Percentiles rank a stretch among this genome's conserved stretches.
phyloP scores from a whole-genome alignment of 2,113 vertebrate genomes.

The Odontophorus gujanensis region DNA sequence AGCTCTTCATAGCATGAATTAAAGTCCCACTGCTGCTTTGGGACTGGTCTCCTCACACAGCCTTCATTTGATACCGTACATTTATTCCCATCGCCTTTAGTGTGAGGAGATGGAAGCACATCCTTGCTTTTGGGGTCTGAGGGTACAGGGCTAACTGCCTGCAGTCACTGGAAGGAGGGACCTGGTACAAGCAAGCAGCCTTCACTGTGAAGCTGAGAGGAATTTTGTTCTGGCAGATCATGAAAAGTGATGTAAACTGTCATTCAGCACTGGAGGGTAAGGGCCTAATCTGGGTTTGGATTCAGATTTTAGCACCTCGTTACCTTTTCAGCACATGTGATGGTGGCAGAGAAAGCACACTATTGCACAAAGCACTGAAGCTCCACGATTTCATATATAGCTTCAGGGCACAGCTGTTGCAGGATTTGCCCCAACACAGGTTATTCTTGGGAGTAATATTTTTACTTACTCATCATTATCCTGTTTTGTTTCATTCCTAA shows the following conservation, averaged over 20 bases:
- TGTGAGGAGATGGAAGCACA: neutral
- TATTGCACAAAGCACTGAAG: neutral
- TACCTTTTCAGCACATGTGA: neutral
- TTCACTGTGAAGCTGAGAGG: neutral
- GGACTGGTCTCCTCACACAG: neutral
- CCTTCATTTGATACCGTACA: neutral
- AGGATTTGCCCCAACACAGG: neutral
- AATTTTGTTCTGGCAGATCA: neutral
- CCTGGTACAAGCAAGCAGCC: neutral
- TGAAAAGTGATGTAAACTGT: neutral
- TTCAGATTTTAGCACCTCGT: neutral
- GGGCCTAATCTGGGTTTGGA: neutral
- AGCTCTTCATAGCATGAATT: neutral
- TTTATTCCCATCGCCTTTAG: neutral
- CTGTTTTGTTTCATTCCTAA: slow-evolving; percentile 21
- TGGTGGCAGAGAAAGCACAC: neutral
- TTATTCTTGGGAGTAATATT: neutral
- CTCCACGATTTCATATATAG: neutral
- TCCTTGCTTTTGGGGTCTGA: neutral
- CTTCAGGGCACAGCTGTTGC: neutral
- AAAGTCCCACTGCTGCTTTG: neutral
- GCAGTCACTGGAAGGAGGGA: neutral
- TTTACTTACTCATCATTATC: slow-evolving; percentile 13
- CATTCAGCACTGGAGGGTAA: neutral
- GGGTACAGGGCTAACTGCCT: neutral